Conservation (phyloP, 2,113 vertebrate genomes). For the zebrafish (Danio rerio) region GRCz12tu NC_133190.1:9846001-9846500, state of each 20-base stretch:
- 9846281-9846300: constrained; percentile 64
- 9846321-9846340: constrained; percentile 59
- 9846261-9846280: constrained; percentile 32
- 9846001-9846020: too few relatives aligned
- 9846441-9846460: constrained; percentile 32
- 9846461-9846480: constrained; percentile 30
- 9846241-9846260: constrained; percentile 18
- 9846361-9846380: constrained; percentile 55
- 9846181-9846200: neutral
- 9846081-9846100: neutral
- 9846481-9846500: constrained; percentile 40
- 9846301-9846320: constrained; percentile 63
- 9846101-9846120: neutral
- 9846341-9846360: constrained; percentile 52
- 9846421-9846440: constrained; percentile 23
- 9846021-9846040: too few relatives aligned
- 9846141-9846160: neutral
- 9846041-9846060: neutral
- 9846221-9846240: neutral
- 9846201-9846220: neutral
- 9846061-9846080: neutral
- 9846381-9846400: constrained; percentile 21
- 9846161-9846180: neutral
- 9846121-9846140: neutral
- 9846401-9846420: constrained; percentile 18